Evolutionary conservation across 2,797 vertebrate species (phyloP).

Genomic region (Acrocephalus scirpaceus): DNA sequence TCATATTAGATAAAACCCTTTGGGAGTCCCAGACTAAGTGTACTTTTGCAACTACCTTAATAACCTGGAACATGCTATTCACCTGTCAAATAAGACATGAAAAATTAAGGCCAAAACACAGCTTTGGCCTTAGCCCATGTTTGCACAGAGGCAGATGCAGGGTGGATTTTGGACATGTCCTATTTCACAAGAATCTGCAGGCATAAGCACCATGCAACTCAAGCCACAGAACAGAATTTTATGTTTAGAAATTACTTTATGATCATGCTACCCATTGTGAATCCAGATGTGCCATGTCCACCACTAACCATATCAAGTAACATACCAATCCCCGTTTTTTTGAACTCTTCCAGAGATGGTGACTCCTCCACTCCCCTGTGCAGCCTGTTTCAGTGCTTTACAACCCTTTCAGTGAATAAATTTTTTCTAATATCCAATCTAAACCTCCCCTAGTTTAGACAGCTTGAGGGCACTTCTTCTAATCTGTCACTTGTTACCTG

Average conservation of each 20-base stretch:
- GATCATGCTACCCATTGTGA: background rate
- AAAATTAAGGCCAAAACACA: background rate
- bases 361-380: background rate
- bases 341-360: background rate
- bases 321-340: background rate
- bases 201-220: fast-evolving
- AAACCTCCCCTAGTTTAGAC: background rate
- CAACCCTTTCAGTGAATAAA: background rate
- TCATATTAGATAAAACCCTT: background rate
- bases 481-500: background rate
- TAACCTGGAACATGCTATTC: background rate
- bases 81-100: background rate
- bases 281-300: background rate
- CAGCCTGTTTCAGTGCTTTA: background rate
- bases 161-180: background rate
- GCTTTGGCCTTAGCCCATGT: background rate
- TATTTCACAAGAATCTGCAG: background rate
- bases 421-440: background rate
- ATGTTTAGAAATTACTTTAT: background rate
- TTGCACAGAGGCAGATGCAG: background rate
- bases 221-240: background rate
- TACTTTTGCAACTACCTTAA: background rate
- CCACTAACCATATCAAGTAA: background rate
- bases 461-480: background rate
- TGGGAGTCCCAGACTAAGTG: background rate